Conservation (phyloP, 2,113 vertebrate genomes). For the Vombatus ursinus region DNA sequence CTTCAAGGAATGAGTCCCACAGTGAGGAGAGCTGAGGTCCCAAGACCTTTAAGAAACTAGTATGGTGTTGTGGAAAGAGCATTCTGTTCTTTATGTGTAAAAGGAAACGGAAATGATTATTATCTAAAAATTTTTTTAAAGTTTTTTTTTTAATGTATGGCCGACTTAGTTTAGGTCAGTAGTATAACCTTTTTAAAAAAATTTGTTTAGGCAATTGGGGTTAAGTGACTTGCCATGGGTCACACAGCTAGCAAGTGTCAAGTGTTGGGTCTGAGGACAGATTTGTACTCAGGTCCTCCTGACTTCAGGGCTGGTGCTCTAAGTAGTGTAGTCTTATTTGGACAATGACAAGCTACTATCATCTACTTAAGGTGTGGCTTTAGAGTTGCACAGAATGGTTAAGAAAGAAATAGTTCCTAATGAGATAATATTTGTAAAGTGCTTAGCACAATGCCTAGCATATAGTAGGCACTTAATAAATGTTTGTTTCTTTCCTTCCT, state of each 20-base stretch:
- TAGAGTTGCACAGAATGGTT: neutral
- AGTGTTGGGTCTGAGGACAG: too few relatives aligned
- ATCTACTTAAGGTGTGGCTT: neutral
- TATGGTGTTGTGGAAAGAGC: neutral
- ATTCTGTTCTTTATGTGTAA: neutral
- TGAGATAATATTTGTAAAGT: neutral
- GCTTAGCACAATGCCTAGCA: neutral
- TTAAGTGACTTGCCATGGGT: too few relatives aligned
- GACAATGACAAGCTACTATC: neutral
- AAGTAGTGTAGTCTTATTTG: slow-evolving; percentile 23
- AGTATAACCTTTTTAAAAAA: too few relatives aligned
- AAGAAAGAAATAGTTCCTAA: neutral
- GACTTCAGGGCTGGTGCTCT: too few relatives aligned
- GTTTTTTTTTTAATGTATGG: neutral
- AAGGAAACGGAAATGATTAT: neutral
- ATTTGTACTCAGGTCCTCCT: too few relatives aligned
- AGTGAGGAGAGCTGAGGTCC: neutral
- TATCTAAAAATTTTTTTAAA: neutral
- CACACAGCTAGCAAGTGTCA: too few relatives aligned
- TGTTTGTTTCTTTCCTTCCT: neutral
- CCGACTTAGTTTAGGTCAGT: neutral
- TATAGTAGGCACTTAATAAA: neutral
- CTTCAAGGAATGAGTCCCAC: neutral
- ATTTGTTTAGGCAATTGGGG: too few relatives aligned
- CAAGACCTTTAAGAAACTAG: neutral